These are phyloP conservation scores for Polyommatus iphigenia DNA, from an alignment of 2,888 invertebrate species.

Conservation along the genomic window DNA sequence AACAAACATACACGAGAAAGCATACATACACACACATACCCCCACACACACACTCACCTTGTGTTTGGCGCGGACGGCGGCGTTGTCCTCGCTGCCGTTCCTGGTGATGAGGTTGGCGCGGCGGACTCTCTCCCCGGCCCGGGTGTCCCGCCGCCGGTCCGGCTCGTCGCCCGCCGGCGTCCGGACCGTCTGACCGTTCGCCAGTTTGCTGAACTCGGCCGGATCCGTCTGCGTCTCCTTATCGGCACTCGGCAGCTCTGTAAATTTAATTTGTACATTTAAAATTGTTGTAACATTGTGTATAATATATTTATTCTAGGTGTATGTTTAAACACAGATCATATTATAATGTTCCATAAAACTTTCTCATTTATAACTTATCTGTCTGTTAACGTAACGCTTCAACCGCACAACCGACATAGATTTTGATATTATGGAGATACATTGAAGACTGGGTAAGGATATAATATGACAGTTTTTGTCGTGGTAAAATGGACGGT, in stretches of 20 bases:
- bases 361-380: no score
- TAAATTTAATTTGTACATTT: background rate
- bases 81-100: conserved; percentile 41
- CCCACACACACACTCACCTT: conserved; percentile 44
- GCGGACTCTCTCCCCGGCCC: conserved; percentile 44
- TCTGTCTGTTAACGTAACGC: no score
- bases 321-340: no score
- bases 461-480: no score
- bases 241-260: conserved; percentile 39
- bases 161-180: background rate
- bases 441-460: no score
- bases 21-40: background rate
- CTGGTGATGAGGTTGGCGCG: conserved; percentile 47
- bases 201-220: conserved; percentile 57
- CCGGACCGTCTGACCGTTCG: conserved; percentile 60
- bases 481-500: no score
- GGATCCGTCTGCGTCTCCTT: conserved; percentile 70
- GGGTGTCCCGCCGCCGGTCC: conserved; percentile 44
- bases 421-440: no score
- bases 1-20: no score
- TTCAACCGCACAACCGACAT: no score
- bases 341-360: no score
- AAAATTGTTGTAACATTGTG: background rate
- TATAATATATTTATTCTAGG: no score
- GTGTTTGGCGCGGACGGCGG: conserved; percentile 44